Evolutionary conservation across 2,113 vertebrate genomes (phyloP), one percentile per base, ranked within the genome.

Genomic region (Triplophysa tibetana): DNA sequence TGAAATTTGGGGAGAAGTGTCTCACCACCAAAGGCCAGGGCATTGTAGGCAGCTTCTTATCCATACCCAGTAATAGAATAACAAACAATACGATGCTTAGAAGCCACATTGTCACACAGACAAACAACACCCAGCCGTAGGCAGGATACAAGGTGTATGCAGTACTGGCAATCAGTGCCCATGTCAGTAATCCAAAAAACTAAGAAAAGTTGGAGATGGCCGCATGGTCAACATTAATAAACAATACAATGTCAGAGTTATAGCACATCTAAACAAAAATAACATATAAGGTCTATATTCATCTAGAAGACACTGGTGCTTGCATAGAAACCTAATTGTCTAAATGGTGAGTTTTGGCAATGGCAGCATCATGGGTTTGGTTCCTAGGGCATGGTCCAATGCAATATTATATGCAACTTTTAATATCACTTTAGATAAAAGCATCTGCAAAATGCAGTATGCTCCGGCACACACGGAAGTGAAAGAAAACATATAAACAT

Each of bases 101-200:
- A 82, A 98, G 82, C 96, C 98, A 99, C 79, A 94, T 87, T 11
- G 95, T 92, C 85, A 98, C 83, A 4, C 94, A 93, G 0, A 98
- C 96, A n/a, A 98, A 97, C 94, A 98, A 87, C 83, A 98, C 96
- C 96, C 96, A 99, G 85, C 95, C 92, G 0, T 94, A 97, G 0
- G 89, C 94, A 0, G 94, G 84, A 0, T 85, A 4, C 0, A 41
- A 0, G 8, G 66, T 26, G 80, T 90, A 90, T 0, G 41, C 56
- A 0, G 91, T 87, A 81, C 92, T 88, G 0, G 94, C 93, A 0
- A 98, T 91, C 77, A 98, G 87, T 0, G 95, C 86, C 96, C 96
- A 99, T n/a, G 96, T 94, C 70, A 98, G 81, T 65, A 98, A 87
- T 1, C 98, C 98, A 0, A 95, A 75, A 61, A 90, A 77, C 97